Conservation (phyloP, 2,797 vertebrate genomes). For the Benthosema pterotum region DNA sequence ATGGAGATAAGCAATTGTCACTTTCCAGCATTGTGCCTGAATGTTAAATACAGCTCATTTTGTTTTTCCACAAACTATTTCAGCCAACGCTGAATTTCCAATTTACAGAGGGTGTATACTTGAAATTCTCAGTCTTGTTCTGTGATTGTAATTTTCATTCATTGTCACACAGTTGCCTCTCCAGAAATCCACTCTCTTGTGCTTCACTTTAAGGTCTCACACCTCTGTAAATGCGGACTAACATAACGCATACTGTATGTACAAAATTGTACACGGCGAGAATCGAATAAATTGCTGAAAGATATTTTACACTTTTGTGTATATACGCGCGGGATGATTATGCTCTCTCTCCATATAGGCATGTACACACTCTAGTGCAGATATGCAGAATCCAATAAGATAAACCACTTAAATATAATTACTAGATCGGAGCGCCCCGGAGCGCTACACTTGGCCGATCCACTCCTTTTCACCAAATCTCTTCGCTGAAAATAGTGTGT, state of each 20-base stretch:
- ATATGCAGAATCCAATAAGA: conserved; percentile 32
- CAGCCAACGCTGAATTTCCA: conserved; percentile 88
- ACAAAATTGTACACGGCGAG: too few species aligned
- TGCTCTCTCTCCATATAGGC: conserved; percentile 10
- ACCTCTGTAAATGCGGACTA: conserved; percentile 30
- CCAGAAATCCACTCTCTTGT: conserved; percentile 14
- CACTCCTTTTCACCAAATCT: too few species aligned
- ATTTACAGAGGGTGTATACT: conserved; percentile 78
- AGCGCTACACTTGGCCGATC: too few species aligned
- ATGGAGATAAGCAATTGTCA: conserved; percentile 99
- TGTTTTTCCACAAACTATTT: conserved; percentile 92
- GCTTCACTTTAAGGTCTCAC: conserved; percentile 21
- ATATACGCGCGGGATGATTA: conserved; percentile 21
- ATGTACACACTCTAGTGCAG: conserved; percentile 13
- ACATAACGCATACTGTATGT: conserved; percentile 15
- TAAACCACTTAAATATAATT: neutral
- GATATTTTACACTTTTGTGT: conserved; percentile 15
- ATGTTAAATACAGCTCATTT: conserved; percentile 95
- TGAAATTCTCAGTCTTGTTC: conserved; percentile 78
- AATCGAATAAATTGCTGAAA: too few species aligned
- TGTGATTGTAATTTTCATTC: conserved; percentile 85
- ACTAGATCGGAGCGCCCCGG: too few species aligned
- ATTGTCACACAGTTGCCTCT: conserved; percentile 63
- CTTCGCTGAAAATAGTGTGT: too few species aligned
- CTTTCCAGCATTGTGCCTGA: conserved; percentile 95